Conservation (phyloP, 2,113 vertebrate species). For the Actinemys pallida region DNA sequence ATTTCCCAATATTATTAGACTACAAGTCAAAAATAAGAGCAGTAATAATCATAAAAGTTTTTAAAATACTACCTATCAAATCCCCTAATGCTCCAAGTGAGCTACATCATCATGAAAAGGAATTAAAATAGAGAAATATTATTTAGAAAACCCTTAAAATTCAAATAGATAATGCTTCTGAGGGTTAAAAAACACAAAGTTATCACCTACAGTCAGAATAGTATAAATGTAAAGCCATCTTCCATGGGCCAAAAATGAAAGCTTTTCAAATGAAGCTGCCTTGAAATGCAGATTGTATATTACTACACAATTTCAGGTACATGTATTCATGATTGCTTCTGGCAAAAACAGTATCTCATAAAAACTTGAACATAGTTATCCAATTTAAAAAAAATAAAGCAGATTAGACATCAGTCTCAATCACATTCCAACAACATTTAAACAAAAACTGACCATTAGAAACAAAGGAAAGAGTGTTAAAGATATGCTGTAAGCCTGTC, state of each 20-base stretch:
- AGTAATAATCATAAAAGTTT: not conserved
- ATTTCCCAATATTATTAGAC: not conserved
- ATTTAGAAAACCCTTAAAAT: not conserved
- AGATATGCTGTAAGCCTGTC: not conserved
- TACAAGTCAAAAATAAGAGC: not conserved
- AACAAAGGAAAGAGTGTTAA: not conserved
- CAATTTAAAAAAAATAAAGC: not conserved
- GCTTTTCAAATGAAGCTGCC: not conserved
- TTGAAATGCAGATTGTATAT: not conserved
- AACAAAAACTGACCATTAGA: not conserved
- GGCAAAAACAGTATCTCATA: not conserved
- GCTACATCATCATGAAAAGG: not conserved
- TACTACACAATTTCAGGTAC: conserved; percentile 4
- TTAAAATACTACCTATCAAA: not conserved
- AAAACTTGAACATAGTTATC: not conserved
- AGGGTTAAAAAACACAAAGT: not conserved
- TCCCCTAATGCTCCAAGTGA: not conserved
- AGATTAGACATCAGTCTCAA: not conserved
- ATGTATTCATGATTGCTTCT: not conserved
- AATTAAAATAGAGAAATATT: not conserved
- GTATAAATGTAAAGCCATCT: conserved; percentile 5
- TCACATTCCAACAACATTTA: not conserved
- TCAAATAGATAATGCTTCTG: not conserved
- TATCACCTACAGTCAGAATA: not conserved
- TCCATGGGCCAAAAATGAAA: not conserved